Evolutionary conservation across 2,113 vertebrate species (phyloP), one percentile per base, ranked within the genome.

Genomic region (Electrona antarctica): DNA sequence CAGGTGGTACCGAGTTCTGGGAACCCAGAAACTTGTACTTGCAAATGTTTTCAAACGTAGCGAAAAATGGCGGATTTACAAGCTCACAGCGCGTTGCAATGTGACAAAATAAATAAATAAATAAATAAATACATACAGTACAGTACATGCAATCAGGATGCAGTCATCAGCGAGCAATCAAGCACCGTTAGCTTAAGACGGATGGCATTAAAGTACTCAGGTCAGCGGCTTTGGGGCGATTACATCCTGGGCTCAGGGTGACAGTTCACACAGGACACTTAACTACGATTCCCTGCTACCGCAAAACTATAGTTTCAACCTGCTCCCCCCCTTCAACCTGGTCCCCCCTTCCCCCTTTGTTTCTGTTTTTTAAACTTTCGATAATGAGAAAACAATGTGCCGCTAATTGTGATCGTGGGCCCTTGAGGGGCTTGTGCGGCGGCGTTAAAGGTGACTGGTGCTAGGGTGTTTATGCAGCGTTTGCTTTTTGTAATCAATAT

Each of bases 121-220:
- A 21, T 21, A 21, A 1, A n/a, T n/a, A 21, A 1, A 2, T 21
- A 21, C 21, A 21, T 21, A 21, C 21, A 21, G 21, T 21, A 21
- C 21, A 21, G n/a, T n/a, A 63, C 65, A 41, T 51, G 54, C 78
- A 80, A 82, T 82, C 81, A 70, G 33, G 33, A 52, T 54, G 21
- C 33, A 54, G 51, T 29, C 60, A 78, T 73, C 76, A 77, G 76
- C 76, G 81, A 83, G 76, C 74, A 84, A 85, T 88, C 79, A 82
- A 61, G 65, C 72, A 64, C 72, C 60, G 68, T 61, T 67, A 54
- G 68, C 77, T 80, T 77, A 83, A 83, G 77, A 77, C 64, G 74
- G 78, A 85, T 82, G 72, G 73, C 73, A 76, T 81, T 79, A 81
- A 71, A 76, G 75, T 78, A 65, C 74, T 72, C 84, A 80, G 80